Conservation (phyloP, 2,888 invertebrate genomes). For the Drosophila kambysellisi region DNA sequence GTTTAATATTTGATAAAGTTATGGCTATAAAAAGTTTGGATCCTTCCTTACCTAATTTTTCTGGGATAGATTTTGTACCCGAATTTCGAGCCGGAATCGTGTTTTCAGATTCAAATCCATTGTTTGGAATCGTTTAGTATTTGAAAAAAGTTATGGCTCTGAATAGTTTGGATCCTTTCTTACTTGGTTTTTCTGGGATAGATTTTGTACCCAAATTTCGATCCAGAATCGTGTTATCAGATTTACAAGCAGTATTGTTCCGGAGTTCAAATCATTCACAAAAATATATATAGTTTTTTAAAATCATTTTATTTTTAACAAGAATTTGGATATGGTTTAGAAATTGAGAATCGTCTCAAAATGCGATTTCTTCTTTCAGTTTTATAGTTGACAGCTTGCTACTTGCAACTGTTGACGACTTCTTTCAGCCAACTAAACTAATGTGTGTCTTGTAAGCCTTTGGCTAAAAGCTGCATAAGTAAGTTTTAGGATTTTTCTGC, state of each 20-base stretch:
- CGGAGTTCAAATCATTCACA: too few relatives aligned
- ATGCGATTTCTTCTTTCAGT: neutral
- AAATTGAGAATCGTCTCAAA: neutral
- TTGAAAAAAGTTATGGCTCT: neutral
- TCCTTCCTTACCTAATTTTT: too few relatives aligned
- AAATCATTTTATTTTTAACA: neutral
- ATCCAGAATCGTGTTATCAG: neutral
- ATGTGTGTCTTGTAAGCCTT: neutral
- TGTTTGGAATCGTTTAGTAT: neutral
- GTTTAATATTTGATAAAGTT: too few relatives aligned
- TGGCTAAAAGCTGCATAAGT: neutral
- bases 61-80: too few relatives aligned
- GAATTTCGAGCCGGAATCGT: too few relatives aligned
- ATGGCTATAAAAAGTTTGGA: too few relatives aligned
- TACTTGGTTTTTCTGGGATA: neutral
- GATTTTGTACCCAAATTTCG: neutral
- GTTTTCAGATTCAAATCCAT: too few relatives aligned
- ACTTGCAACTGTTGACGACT: neutral
- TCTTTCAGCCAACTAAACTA: neutral
- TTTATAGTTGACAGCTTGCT: neutral
- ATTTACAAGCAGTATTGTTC: neutral
- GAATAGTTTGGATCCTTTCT: neutral
- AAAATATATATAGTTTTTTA: too few relatives aligned
- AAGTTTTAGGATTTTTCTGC: conserved; percentile 1
- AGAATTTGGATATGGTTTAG: neutral